Evolutionary conservation across 1,140 invertebrate species (phyloP).

Genomic region (Conopomorpha cramerella): DNA sequence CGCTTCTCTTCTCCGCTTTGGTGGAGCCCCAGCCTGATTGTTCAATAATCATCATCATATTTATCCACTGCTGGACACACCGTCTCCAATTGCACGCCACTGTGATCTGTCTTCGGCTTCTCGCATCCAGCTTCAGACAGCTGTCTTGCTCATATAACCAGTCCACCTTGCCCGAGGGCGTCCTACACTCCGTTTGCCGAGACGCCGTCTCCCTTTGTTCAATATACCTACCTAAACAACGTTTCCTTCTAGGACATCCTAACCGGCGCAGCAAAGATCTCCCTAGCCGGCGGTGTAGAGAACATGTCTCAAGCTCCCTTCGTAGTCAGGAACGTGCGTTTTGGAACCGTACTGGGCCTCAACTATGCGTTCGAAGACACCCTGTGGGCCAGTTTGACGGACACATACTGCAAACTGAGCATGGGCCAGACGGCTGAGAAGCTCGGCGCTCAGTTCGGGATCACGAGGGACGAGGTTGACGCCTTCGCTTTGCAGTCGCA

Average conservation of each 20-base stretch:
- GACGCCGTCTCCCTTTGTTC: not conserved
- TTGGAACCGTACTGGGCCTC: conserved; percentile 85
- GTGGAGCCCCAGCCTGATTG: too few relatives aligned
- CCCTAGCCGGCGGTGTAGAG: conserved; percentile 90
- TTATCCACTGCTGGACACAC: too few relatives aligned
- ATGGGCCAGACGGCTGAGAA: conserved; percentile 99
- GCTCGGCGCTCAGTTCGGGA: conserved; percentile 86
- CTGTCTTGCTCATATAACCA: too few relatives aligned
- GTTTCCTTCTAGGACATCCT: conserved; percentile 77
- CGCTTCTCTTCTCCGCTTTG: too few relatives aligned
- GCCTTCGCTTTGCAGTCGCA: conserved; percentile 87
- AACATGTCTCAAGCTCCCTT: conserved; percentile 97
- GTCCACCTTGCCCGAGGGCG: too few relatives aligned
- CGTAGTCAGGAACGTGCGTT: conserved; percentile 84
- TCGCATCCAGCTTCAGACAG: too few relatives aligned
- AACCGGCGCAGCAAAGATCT: conserved; percentile 84
- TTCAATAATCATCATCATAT: not conserved
- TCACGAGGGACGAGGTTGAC: conserved; percentile 87
- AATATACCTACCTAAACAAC: not conserved
- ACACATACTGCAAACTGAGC: conserved; percentile 87
- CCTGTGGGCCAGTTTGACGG: conserved; percentile 88
- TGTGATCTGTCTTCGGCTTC: too few relatives aligned
- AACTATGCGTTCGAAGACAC: conserved; percentile 87
- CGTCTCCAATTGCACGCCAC: too few relatives aligned
- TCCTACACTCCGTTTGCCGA: too few relatives aligned